These are phyloP conservation scores for Dascyllus trimaculatus DNA, from an alignment of 2,113 vertebrate species.

Conservation along the genomic window DNA sequence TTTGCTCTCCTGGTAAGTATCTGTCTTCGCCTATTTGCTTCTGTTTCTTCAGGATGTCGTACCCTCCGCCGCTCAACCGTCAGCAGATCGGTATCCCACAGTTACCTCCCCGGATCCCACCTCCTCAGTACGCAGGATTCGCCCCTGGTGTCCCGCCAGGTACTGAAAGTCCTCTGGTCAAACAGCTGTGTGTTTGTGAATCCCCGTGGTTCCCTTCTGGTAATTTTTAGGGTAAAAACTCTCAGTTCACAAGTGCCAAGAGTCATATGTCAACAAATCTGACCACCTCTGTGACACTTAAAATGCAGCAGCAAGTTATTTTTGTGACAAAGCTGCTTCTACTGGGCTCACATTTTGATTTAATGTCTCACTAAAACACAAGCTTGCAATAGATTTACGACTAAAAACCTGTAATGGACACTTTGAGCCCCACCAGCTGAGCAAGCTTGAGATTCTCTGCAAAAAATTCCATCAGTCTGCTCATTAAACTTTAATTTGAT, in stretches of 20 bases:
- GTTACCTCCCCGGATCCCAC: slow-evolving; percentile 93
- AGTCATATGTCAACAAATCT: background rate
- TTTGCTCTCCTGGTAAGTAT: background rate
- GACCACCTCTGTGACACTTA: too few species aligned
- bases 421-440: too few species aligned
- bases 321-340: too few species aligned
- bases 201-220: background rate
- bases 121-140: slow-evolving; percentile 94
- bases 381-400: too few species aligned
- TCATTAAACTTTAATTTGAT: too few species aligned
- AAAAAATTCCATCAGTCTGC: too few species aligned
- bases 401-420: too few species aligned
- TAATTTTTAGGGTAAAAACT: too few species aligned
- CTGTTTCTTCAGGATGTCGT: slow-evolving; percentile 91
- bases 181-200: background rate
- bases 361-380: too few species aligned
- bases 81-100: slow-evolving; percentile 86
- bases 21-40: slow-evolving; percentile 75
- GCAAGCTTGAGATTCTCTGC: too few species aligned
- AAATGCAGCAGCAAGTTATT: background rate
- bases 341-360: too few species aligned
- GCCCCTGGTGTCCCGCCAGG: slow-evolving; percentile 91
- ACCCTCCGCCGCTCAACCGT: slow-evolving; percentile 95
- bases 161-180: background rate
- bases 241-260: too few species aligned